Conservation (phyloP, 2,113 vertebrate species). For the Otolemur garnettii region DNA sequence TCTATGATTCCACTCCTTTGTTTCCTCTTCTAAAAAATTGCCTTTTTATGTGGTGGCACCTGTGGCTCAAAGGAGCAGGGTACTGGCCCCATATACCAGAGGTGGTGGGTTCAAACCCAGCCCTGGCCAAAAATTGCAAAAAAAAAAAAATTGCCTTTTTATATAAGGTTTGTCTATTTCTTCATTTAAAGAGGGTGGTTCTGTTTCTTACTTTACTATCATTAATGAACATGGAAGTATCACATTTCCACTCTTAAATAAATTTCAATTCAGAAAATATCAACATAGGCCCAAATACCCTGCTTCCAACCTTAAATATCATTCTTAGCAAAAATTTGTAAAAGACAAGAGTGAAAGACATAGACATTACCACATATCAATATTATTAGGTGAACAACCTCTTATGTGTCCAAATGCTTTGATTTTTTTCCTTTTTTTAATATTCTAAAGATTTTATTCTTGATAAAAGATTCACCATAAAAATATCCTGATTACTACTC, state of each 20-base stretch:
- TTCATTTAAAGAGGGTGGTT: neutral
- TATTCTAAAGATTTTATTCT: neutral
- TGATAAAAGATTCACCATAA: neutral
- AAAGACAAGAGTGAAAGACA: neutral
- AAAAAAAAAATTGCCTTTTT: neutral
- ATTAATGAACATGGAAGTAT: neutral
- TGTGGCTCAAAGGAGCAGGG: too few relatives aligned
- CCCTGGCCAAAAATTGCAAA: too few relatives aligned
- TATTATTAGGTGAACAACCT: neutral
- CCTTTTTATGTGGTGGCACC: neutral
- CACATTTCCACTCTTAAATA: neutral
- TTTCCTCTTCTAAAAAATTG: neutral
- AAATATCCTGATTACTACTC: neutral
- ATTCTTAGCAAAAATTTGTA: neutral
- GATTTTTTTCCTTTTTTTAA: neutral
- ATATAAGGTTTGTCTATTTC: neutral
- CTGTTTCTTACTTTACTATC: neutral
- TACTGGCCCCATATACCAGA: too few relatives aligned
- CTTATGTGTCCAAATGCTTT: neutral
- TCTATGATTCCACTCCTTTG: neutral
- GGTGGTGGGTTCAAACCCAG: too few relatives aligned
- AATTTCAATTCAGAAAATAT: neutral
- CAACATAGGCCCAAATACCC: neutral
- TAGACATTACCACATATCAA: neutral
- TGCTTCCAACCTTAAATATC: neutral